A percentile compares a stretch with the other conserved stretches of the same genome.
These are phyloP conservation scores for Lagopus muta DNA, from an alignment of 2,113 vertebrate genomes.

Conservation along the genomic window DNA sequence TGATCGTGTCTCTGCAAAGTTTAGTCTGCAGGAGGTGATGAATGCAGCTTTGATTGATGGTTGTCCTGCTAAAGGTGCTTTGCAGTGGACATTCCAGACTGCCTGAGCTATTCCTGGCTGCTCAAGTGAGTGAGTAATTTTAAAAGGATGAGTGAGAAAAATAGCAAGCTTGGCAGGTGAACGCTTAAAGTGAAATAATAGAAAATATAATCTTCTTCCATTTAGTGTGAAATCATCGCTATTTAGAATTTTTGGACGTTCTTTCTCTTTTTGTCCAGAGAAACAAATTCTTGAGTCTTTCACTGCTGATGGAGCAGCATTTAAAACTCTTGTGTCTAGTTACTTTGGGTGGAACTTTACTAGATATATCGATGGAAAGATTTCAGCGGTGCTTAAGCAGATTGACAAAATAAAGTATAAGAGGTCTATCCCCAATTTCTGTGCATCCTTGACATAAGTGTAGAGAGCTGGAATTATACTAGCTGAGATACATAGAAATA, in stretches of 20 bases:
- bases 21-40: background rate
- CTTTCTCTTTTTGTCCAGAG: background rate
- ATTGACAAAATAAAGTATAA: background rate
- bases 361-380: background rate
- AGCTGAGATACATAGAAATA: background rate
- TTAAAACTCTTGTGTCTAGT: background rate
- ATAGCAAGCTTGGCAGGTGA: background rate
- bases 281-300: background rate
- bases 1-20: fast-evolving
- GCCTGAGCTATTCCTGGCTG: background rate
- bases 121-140: background rate
- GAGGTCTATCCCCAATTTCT: background rate
- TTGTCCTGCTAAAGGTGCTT: background rate
- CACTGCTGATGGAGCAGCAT: background rate
- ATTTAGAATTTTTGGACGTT: background rate
- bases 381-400: background rate
- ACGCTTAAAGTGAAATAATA: background rate
- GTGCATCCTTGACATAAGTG: background rate
- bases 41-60: background rate
- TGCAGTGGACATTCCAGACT: background rate
- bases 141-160: background rate
- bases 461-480: background rate
- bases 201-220: background rate
- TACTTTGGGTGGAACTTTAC: background rate
- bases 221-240: background rate